Conservation (phyloP, 2,113 vertebrate genomes). For the Pao palembangensis region DNA sequence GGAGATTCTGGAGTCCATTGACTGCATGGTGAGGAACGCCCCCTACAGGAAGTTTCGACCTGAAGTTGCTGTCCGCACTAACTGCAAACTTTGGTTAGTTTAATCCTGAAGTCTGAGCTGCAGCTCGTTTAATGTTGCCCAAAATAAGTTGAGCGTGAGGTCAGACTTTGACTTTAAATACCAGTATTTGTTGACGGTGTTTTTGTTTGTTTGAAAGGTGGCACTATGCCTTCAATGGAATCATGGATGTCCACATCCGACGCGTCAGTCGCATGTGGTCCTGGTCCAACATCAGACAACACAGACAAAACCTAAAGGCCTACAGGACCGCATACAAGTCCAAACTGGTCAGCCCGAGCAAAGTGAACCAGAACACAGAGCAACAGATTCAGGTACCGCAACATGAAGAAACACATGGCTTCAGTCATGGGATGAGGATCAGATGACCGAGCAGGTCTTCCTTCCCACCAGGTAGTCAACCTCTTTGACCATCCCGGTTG, state of each 20-base stretch:
- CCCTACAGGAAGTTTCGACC: slow-evolving; percentile 92
- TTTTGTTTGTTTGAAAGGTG: slow-evolving; percentile 76
- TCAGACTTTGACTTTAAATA: not conserved
- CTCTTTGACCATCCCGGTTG: too few species aligned
- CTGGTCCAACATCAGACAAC: slow-evolving; percentile 83
- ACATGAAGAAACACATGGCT: too few species aligned
- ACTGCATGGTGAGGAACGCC: slow-evolving; percentile 89
- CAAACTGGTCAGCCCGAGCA: slow-evolving; percentile 84
- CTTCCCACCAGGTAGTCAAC: too few species aligned
- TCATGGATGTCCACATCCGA: slow-evolving; percentile 86
- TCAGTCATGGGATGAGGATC: too few species aligned
- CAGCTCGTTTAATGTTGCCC: too few species aligned
- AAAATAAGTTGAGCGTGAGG: not conserved
- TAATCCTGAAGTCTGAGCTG: too few species aligned
- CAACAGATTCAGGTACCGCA: slow-evolving; percentile 83
- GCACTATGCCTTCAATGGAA: slow-evolving; percentile 82
- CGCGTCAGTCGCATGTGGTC: slow-evolving; percentile 83
- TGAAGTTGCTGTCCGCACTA: slow-evolving; percentile 69
- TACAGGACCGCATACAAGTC: slow-evolving; percentile 84
- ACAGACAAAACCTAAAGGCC: slow-evolving; percentile 80
- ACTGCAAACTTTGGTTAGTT: slow-evolving; percentile 83
- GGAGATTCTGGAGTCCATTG: slow-evolving; percentile 88
- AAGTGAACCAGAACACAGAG: slow-evolving; percentile 78
- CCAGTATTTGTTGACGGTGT: not conserved
- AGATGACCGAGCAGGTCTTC: too few species aligned